Percentiles rank a stretch among this genome's conserved stretches.
Conservation (phyloP, 2,797 vertebrate genomes). For the Diplodus sargus region DNA sequence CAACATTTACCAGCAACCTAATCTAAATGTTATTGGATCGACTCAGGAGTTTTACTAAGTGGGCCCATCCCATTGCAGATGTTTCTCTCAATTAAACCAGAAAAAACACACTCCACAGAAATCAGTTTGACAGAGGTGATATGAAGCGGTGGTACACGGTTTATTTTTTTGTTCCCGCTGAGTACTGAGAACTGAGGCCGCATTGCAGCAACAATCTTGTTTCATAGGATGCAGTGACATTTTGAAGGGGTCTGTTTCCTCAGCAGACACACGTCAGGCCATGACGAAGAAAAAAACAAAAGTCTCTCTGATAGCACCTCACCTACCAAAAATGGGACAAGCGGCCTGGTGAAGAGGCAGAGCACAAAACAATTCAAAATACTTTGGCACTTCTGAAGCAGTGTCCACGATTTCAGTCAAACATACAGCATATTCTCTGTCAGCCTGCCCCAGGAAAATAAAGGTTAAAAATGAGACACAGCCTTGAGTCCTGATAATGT, state of each 20-base stretch:
- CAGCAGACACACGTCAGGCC: slow-evolving; percentile 22
- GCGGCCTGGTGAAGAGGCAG: slow-evolving; percentile 27
- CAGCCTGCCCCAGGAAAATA: slow-evolving; percentile 33
- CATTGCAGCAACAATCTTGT: slow-evolving; percentile 1
- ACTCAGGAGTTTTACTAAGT: neutral
- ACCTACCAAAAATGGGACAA: slow-evolving; percentile 41
- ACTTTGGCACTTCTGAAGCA: slow-evolving; percentile 28
- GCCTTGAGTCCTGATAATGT: slow-evolving; percentile 56
- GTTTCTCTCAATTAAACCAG: neutral
- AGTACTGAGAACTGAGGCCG: neutral
- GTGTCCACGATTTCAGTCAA: slow-evolving; percentile 22
- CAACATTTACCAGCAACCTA: slow-evolving; percentile 1
- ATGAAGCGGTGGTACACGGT: neutral
- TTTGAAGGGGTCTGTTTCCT: slow-evolving; percentile 43
- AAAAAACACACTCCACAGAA: slow-evolving; percentile 13
- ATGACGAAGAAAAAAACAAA: neutral
- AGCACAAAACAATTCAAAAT: slow-evolving; percentile 48
- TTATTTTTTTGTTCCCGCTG: slow-evolving; percentile 3
- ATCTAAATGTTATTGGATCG: neutral
- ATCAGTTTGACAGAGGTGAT: neutral
- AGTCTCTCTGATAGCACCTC: slow-evolving; percentile 28
- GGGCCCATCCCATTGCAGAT: neutral
- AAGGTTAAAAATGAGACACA: slow-evolving; percentile 54
- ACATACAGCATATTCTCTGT: slow-evolving; percentile 8
- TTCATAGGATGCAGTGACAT: slow-evolving; percentile 42